Evolutionary conservation across 2,797 vertebrate genomes (phyloP), one percentile per base, ranked within the genome.

Genomic region (Ibycter americanus): DNA sequence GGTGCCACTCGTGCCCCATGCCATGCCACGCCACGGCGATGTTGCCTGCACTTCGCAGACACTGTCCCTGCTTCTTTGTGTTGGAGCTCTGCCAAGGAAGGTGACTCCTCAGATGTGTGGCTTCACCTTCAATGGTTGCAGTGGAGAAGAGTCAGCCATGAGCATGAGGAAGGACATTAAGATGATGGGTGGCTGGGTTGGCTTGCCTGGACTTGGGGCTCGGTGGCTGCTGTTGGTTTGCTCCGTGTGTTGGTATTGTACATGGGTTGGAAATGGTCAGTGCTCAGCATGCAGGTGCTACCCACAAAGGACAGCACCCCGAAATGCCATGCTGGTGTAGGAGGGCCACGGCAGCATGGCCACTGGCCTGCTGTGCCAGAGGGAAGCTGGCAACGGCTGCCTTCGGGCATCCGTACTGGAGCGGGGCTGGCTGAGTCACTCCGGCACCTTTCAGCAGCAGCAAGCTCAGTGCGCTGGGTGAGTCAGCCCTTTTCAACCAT

Each of bases 351-450:
- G 31, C 40, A 54, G 38, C 40, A 12, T 0, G 5, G 85, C 59
- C 11, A 1, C 44, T 51, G 1, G 1, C 29, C n/a, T 2, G 0
- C 49, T 34, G 13, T 74, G 74, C 49, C 0, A 2, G 13, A 38
- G 44, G 21, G n/a, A 54, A 26, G 12, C 26, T 44, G 56, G 7
- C 0, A 4, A 17, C 3, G 22, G 34, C n/a, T 36, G 34, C 56
- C 9, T 52, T 79, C 4, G 25, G 44, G 38, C 21, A 8, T 20
- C 83, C 1, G 0, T 44, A 55, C 47, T 2, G 4, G 44, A 54
- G n/a, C 1, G 3, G 78, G 25, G 22, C 72, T 78, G 66, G 47
- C 42, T 49, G 42, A 56, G 49, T 51, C 34, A 14, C 87, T 46
- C 59, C 26, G 5, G 51, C 54, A 42, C 40, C 70, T 65, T 68